Evolutionary conservation across 2,113 vertebrate genomes (phyloP), one percentile per base, ranked within the genome.

Genomic region (Dendropsophus ebraccatus): DNA sequence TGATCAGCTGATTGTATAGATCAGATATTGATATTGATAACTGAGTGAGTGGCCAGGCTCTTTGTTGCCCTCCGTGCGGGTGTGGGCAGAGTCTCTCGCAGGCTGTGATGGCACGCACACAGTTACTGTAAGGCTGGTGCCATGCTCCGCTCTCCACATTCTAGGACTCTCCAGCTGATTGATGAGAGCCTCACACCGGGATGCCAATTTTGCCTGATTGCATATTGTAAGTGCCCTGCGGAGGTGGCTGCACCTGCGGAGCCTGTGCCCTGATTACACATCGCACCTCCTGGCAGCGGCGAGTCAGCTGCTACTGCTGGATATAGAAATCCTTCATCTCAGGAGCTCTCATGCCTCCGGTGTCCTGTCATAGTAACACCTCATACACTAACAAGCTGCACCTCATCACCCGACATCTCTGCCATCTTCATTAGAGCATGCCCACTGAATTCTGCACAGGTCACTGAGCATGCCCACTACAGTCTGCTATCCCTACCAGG

Each of bases 131-230:
- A 41, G 7, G 25, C 7, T 37, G 60, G 47, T 85, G 35, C 60
- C 83, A 85, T 85, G 25, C 30, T 4, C 30, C 21, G n/a, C 47
- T 13, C 84, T 79, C 67, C 37, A 10, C 50, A 32, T 23, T 54
- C 25, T 45, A 70, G 32, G 72, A 25, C 84, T 80, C 84, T 86
- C 76, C 62, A 86, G 35, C 75, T 86, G 84, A 86, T 86, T 86
- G 84, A 86, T 32, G 84, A 85, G 75, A 56, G 50, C 50, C 76
- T 45, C 76, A 19, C 58, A 19, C 32, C 12, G n/a, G 49, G 84
- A 78, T 50, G 62, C 84, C 84, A 86, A 86, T 86, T 86, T 58
- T 72, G 62, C n/a, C 84, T 86, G 84, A 86, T 86, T 86, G 75
- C 76, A 69, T 80, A 79, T 80, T 86, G 84, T 70, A 86, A 56